Evolutionary conservation across 2,888 invertebrate species (phyloP).

Genomic region (Chymomyza caudatula): DNA sequence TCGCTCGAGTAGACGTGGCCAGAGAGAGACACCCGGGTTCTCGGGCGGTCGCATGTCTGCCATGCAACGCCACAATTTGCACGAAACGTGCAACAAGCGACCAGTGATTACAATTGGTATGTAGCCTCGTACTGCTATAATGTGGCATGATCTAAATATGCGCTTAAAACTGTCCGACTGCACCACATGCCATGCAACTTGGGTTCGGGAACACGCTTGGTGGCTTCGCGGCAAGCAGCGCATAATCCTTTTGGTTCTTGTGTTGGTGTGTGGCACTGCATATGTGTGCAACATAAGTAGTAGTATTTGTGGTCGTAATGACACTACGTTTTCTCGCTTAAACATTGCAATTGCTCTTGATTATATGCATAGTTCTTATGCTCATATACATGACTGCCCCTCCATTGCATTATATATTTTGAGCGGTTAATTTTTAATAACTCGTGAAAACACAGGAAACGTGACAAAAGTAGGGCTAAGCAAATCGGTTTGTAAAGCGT

Average conservation of each 20-base stretch:
- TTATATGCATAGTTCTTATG: slow-evolving; percentile 25
- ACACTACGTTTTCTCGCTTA: slow-evolving; percentile 22
- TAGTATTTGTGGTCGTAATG: slow-evolving; percentile 10
- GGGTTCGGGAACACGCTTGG: not conserved
- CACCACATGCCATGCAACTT: slow-evolving; percentile 25
- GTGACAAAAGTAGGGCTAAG: slow-evolving; percentile 34
- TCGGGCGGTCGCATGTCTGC: slow-evolving; percentile 13
- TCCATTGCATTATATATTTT: too few relatives aligned
- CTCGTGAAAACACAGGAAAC: slow-evolving; percentile 55
- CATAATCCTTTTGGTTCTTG: not conserved
- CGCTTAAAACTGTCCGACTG: slow-evolving; percentile 38
- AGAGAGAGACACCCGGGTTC: slow-evolving; percentile 9
- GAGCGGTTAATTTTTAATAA: slow-evolving; percentile 55
- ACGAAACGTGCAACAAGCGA: slow-evolving; percentile 48
- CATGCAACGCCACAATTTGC: slow-evolving; percentile 51
- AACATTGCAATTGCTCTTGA: slow-evolving; percentile 49
- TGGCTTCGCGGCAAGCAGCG: not conserved
- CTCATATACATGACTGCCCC: not conserved
- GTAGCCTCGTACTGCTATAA: slow-evolving; percentile 51
- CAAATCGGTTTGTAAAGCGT: not conserved
- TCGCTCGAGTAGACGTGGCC: not conserved
- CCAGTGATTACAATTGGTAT: not conserved
- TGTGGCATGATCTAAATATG: slow-evolving; percentile 56
- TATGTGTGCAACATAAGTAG: slow-evolving; percentile 27
- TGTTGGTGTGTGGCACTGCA: slow-evolving; percentile 2